Conservation (phyloP, 2,113 vertebrate genomes). For the Phalacrocorax pelagicus region DNA sequence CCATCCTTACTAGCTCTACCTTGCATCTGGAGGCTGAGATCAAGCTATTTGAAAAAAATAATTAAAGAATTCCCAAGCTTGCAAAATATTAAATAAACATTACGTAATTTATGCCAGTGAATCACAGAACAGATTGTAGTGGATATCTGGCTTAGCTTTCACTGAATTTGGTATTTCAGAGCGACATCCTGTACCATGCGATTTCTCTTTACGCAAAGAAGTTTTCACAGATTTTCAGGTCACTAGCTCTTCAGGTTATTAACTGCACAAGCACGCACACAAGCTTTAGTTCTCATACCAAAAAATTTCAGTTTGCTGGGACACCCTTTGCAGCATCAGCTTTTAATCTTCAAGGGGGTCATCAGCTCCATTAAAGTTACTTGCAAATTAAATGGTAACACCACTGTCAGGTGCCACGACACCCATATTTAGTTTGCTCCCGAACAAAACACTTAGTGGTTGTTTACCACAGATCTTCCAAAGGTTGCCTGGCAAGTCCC, state of each 20-base stretch:
- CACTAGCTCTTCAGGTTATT: neutral
- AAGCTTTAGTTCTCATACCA: neutral
- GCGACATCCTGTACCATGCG: neutral
- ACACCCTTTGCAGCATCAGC: neutral
- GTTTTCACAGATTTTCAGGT: neutral
- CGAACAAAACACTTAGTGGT: neutral
- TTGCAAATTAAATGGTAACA: neutral
- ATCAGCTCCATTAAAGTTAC: neutral
- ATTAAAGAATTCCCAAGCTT: neutral
- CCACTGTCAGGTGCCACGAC: neutral
- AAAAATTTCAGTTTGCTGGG: neutral
- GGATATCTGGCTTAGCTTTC: neutral
- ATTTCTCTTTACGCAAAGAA: neutral
- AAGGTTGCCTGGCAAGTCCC: neutral
- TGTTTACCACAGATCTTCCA: neutral
- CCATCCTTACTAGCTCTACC: neutral
- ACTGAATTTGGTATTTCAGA: neutral
- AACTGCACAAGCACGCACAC: neutral
- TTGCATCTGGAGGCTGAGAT: neutral
- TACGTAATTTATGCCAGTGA: neutral
- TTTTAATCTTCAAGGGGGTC: conserved; percentile 11
- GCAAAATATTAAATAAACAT: neutral
- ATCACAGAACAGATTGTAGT: neutral
- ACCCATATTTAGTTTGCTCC: neutral
- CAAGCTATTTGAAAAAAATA: neutral